Evolutionary conservation across 1,140 invertebrate species (phyloP), one percentile per base, ranked within the genome.

Genomic region (Neodiprion lecontei): DNA sequence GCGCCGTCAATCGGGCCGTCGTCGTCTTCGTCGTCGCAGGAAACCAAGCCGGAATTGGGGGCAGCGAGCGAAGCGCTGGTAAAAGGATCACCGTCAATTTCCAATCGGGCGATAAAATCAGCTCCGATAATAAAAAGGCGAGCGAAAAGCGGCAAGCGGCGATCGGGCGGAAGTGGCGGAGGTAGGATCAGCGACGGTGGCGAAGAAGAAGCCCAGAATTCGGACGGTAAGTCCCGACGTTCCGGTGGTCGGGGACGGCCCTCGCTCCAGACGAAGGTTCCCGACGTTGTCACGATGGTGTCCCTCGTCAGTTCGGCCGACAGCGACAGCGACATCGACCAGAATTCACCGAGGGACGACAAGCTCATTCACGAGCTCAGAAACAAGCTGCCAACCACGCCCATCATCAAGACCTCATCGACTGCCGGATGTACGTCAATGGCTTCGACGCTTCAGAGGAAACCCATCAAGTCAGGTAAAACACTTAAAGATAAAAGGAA

Each of bases 221-320:
- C 3, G 11, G 53, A 61, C 53, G 53, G 53, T 61, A 61, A 61
- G n/a, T 61, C 53, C 11, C 53, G 53, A 61, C 3, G 53, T 14
- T 61, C 53, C 8, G 75, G 50, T 12, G 69, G 14, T 10, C 11
- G n/a, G 9, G 53, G 53, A 61, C 53, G 75, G 49, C 69, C 67
- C 14, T 23, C 8, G 83, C 11, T 61, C n/a, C 53, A 82, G 9
- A 12, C 50, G 0, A 83, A 73, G 11, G 76, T 77, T 9, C 81
- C 76, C 0, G 90, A 91, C 48, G 85, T 91, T 7, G 84, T 90
- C 2, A 91, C 91, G 0, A 91, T 91, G 90, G 90, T 91, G 0
- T 91, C 90, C 0, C 76, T 91, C 8, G 82, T 91, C 5, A 90
- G 90, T 75, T 89, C 90, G 0, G 87, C 88, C 0, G 90, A 88